These are phyloP conservation scores for Watsonalla cultraria DNA, from an alignment of 2,888 invertebrate species.

Conservation along the genomic window DNA sequence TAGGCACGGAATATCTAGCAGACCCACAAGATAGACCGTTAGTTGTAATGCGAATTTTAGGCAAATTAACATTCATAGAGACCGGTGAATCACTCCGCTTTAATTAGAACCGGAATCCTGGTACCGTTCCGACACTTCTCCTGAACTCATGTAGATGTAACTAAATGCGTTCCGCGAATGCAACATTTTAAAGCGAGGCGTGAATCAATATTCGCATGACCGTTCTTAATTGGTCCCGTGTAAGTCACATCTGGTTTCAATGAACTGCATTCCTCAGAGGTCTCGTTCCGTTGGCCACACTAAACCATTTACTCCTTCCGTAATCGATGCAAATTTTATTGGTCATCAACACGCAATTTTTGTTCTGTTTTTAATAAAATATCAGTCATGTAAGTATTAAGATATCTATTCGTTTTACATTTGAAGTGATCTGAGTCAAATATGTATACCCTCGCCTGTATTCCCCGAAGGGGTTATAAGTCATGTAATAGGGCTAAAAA, in stretches of 20 bases:
- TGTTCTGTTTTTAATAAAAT: constrained; percentile 3
- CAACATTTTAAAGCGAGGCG: constrained; percentile 43
- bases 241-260: constrained; percentile 16
- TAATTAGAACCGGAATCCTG: constrained; percentile 67
- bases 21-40: constrained; percentile 39
- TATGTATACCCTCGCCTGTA: no score
- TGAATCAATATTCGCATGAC: constrained; percentile 40
- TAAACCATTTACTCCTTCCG: constrained; percentile 30
- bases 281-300: constrained; percentile 25
- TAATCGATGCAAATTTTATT: constrained; percentile 42
- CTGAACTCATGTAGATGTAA: constrained; percentile 41
- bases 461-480: no score
- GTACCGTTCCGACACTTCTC: constrained; percentile 56
- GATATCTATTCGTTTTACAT: no score
- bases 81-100: constrained; percentile 58
- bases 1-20: constrained; percentile 24
- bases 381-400: no score
- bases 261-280: constrained; percentile 16
- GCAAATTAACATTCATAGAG: constrained; percentile 51
- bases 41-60: constrained; percentile 58
- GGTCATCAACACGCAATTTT: constrained; percentile 36
- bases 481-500: no score
- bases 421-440: no score
- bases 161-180: constrained; percentile 60
- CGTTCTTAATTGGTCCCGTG: constrained; percentile 25